phyloP scores from a whole-genome alignment of 2,888 invertebrate genomes.

The Hemicrepidius hirtus region DNA sequence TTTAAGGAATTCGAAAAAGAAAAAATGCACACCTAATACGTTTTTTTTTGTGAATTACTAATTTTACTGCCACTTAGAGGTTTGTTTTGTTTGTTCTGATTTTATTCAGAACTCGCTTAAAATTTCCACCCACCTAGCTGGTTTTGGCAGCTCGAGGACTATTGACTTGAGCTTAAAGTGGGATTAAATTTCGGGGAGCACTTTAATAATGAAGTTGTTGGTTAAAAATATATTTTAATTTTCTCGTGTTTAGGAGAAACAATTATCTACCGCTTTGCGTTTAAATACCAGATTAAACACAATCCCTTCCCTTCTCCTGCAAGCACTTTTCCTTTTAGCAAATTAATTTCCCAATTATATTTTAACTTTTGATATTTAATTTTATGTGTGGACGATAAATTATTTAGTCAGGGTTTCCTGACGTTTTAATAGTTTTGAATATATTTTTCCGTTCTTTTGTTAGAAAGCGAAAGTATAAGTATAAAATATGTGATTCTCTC shows the following conservation, averaged over 20 bases:
- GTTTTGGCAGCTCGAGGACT: conserved; percentile 28
- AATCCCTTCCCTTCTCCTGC: not conserved
- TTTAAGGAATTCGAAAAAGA: no score
- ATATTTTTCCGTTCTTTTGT: not conserved
- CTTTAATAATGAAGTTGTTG: conserved; percentile 25
- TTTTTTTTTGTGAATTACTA: not conserved
- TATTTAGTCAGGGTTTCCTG: not conserved
- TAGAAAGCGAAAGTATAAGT: not conserved
- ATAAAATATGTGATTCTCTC: not conserved
- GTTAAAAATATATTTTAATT: conserved; percentile 23
- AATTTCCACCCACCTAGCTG: conserved; percentile 3
- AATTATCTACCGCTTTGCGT: not conserved
- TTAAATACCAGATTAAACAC: not conserved
- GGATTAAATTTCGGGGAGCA: conserved; percentile 11
- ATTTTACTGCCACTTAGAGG: not conserved
- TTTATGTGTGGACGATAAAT: not conserved
- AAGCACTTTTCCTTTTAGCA: not conserved
- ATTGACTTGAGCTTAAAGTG: conserved; percentile 21
- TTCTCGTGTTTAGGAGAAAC: not conserved
- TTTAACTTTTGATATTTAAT: no score
- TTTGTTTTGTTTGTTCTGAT: not conserved
- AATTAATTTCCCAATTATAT: no score
- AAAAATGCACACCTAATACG: no score
- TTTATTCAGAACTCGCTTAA: not conserved
- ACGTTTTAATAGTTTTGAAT: not conserved